Base-by-base conservation (phyloP, 1,140 invertebrate species). In the Leptinotarsa defecta region DNA sequence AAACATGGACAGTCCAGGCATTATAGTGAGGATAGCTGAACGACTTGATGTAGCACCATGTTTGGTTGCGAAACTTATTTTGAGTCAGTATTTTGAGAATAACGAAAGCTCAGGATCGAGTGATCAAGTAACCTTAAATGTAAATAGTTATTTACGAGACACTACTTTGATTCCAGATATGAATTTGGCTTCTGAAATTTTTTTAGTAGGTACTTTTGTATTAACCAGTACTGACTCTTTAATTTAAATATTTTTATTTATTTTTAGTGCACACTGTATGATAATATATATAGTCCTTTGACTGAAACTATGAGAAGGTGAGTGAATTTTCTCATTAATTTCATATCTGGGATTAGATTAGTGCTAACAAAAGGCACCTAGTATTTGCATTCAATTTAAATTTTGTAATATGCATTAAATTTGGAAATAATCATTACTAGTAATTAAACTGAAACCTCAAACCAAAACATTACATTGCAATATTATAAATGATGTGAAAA, bases 231-330 rank as follows among this genome's bases (percentile, higher is more conserved):
- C 8, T 11, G 2, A 43, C 34, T 43, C 2, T 43, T 11, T 11
- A 43, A 43, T 43, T 43, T 3, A 43, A 43, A 43, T 43, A 43
- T 43, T 11, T 62, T 69, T 57, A 19, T 49, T 69, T 57, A 19
- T 71, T 87, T 88, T 74, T 83, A 88, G 87, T 92, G 91, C 82
- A 88, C 90, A n/a, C 84, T 93, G 61, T 88, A 90, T 86, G 93
- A 95, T 85, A 91, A 93, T 81, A 87, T 91, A 75, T 95, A 95
- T 87, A 94, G 94, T 74, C 90, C 91, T 73, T 88, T 92, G 83
- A 88, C 91, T 77, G 93, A 95, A 86, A 88, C 90, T 48, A 91
- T 94, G 62, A 93, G 91, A 87, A 88, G 88, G 91, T 92, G 34
- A 43, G 34, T 43, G 1, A 34, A 34, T 34, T 34, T 43, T 11